Base-by-base conservation (phyloP, 2,797 vertebrate genomes). In the Serranus cabrilla region DNA sequence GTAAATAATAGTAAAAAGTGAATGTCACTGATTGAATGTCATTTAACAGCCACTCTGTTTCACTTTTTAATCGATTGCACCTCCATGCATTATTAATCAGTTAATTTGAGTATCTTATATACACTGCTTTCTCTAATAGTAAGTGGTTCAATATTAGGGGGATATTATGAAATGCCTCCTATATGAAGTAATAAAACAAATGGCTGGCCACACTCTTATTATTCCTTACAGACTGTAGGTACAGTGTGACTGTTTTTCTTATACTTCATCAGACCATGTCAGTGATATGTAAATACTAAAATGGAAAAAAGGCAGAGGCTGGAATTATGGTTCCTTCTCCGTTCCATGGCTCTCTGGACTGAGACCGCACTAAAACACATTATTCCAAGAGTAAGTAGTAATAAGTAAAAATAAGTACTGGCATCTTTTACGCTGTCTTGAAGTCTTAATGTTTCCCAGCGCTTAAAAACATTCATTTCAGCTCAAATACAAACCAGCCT, bases 321-420 rank as follows among this genome's bases (percentile, higher is more conserved):
- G 72, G 50, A 74, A 80, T 74, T 71, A 63, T 52, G 58, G 67
- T 69, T 76, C 51, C 20, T 57, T 52, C 64, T 71, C 45, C 43
- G 46, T 63, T 69, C 43, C 3, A 9, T 76, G 45, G 75, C 47
- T 62, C 74, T 73, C 43, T 57, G 59, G 50, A 68, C 67, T 37
- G 31, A 80, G 37, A 71, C 82, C 20, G 2, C 76, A 82, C 56
- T 81, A 80, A 71, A 82, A 79, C n/a, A 82, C 54, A 81, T 73
- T 82, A 80, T 79, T 79, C 74, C 67, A 68, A 82, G 46, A 70
- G 58, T 66, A 65, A 69, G 76, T 25, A 68, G 65, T 80, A 76
- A 76, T 82, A 77, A 78, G 65, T 72, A 64, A 85, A 85, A 84
- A 65, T 81, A 87, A 87, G 52, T 69, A 51, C 70, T 81, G 80